phyloP scores from a whole-genome alignment of 2,113 vertebrate species.

The Rattus rattus region DNA sequence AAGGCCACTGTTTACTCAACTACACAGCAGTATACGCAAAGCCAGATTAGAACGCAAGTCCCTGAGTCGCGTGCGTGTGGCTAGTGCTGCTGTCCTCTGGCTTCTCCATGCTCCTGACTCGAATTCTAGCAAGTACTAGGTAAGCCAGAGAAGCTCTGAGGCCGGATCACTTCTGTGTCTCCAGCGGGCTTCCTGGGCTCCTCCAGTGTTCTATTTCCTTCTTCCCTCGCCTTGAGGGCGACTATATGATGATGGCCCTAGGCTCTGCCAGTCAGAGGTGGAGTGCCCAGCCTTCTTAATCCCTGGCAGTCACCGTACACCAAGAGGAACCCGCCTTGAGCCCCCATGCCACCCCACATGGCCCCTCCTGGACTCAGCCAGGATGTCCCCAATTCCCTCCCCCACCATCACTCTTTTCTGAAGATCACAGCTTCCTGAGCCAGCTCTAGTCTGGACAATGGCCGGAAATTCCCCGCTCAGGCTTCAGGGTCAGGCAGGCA shows the following conservation, averaged over 20 bases:
- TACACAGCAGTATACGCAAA: fast-evolving
- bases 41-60: not conserved
- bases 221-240: fast-evolving
- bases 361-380: not conserved
- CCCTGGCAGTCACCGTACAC: fast-evolving
- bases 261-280: not conserved
- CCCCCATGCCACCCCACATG: fast-evolving
- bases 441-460: slow-evolving; percentile 50
- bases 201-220: fast-evolving
- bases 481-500: not conserved
- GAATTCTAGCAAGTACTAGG: not conserved
- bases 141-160: fast-evolving
- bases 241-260: fast-evolving
- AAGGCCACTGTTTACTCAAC: fast-evolving
- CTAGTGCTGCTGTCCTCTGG: fast-evolving
- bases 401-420: not conserved
- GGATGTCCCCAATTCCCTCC: not conserved
- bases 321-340: fast-evolving
- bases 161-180: not conserved
- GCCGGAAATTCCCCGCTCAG: slow-evolving; percentile 48
- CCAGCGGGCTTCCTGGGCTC: not conserved
- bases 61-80: fast-evolving
- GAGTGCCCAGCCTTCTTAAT: not conserved
- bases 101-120: not conserved
- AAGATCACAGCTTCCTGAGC: slow-evolving; percentile 4